phyloP scores from a whole-genome alignment of 2,797 vertebrate species.

The Neopelma chrysocephalum region DNA sequence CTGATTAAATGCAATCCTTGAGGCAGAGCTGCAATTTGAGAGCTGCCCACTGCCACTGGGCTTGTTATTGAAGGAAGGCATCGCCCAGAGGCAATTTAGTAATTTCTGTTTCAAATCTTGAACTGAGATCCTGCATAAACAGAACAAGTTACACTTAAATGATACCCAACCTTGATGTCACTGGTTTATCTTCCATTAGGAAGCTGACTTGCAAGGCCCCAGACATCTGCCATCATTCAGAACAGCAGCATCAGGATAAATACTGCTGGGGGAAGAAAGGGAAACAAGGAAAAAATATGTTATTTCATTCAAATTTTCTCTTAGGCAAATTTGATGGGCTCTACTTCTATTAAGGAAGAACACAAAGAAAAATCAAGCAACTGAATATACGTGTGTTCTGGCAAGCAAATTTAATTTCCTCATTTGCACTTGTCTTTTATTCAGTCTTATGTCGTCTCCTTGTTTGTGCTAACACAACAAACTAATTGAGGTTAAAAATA shows the following conservation, averaged over 20 bases:
- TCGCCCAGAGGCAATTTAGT: neutral
- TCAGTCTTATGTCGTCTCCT: neutral
- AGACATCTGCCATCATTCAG: neutral
- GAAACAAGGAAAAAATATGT: neutral
- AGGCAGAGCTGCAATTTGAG: neutral
- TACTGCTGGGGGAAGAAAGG: neutral
- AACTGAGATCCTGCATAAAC: neutral
- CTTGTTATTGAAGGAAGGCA: neutral
- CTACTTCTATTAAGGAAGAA: neutral
- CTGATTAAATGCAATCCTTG: neutral
- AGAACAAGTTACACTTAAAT: neutral
- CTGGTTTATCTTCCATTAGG: neutral
- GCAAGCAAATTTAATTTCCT: neutral
- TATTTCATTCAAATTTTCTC: neutral
- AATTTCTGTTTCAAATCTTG: neutral
- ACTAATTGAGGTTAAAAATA: conserved; percentile 11
- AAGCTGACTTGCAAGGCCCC: neutral
- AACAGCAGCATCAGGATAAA: neutral
- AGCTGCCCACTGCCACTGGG: neutral
- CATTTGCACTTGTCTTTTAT: neutral
- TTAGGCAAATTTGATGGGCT: neutral
- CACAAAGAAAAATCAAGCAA: neutral
- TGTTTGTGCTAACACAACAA: neutral
- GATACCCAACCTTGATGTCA: neutral
- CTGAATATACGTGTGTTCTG: neutral